Percentiles rank a stretch among this genome's conserved stretches.
These are phyloP conservation scores for Erpobdella octoculata DNA, from an alignment of 2,888 invertebrate species.

Conservation along the genomic window DNA sequence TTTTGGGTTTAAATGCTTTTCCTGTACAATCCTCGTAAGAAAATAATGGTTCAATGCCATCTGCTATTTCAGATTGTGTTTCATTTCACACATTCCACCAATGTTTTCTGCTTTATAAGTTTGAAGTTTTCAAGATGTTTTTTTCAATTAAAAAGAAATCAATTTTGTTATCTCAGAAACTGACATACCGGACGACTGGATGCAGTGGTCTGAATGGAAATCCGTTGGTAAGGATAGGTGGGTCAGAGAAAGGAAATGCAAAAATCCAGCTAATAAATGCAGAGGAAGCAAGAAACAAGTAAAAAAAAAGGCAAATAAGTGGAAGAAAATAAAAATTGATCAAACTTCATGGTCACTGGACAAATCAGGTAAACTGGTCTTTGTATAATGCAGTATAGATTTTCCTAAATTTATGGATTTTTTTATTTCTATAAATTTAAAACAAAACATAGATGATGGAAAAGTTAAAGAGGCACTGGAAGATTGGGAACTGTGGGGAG, in stretches of 20 bases:
- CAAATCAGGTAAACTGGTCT: background rate
- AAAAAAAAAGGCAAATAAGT: slow-evolving; percentile 2
- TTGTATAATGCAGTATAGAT: background rate
- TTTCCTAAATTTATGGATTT: background rate
- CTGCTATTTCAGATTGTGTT: no score
- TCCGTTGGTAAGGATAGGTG: background rate
- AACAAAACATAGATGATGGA: no score
- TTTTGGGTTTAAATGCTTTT: no score
- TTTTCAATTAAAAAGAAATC: no score
- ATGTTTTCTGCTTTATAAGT: no score
- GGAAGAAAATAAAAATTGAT: background rate
- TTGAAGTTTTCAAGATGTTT: no score
- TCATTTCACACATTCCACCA: no score
- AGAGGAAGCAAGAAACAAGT: slow-evolving; percentile 5
- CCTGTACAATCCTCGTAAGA: no score
- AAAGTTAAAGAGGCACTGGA: background rate
- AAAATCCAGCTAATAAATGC: background rate
- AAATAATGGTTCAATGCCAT: no score
- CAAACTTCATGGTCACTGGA: slow-evolving; percentile 9
- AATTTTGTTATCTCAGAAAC: no score
- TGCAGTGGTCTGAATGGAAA: slow-evolving; percentile 17
- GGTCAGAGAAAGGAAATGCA: slow-evolving; percentile 11
- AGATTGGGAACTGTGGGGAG: slow-evolving; percentile 23
- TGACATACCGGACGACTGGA: slow-evolving; percentile 6
- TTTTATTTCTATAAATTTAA: background rate